These are phyloP conservation scores for Patella pellucida DNA, from an alignment of 2,888 invertebrate species.

Conservation along the genomic window DNA sequence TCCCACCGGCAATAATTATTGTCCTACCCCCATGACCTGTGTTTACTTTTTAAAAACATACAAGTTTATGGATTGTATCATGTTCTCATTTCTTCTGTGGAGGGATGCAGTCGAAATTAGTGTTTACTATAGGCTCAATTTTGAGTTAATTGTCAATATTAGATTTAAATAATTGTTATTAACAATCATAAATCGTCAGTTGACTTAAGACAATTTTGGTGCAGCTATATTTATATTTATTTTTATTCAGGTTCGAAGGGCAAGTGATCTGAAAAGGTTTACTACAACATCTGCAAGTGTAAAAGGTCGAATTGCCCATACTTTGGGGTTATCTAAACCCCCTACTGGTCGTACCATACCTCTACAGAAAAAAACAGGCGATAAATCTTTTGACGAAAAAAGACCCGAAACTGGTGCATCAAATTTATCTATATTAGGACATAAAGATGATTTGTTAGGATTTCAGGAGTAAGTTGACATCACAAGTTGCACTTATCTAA, in stretches of 20 bases:
- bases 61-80: too few species aligned
- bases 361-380: constrained; percentile 48
- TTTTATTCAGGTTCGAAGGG: constrained; percentile 7
- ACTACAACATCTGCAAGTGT: constrained; percentile 38
- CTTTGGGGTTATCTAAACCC: constrained; percentile 58
- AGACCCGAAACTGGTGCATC: constrained; percentile 42
- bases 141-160: too few species aligned
- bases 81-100: too few species aligned
- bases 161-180: too few species aligned
- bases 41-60: too few species aligned
- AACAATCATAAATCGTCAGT: too few species aligned
- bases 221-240: neutral
- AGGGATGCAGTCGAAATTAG: too few species aligned
- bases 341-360: constrained; percentile 61
- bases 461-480: constrained; percentile 46
- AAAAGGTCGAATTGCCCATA: constrained; percentile 58
- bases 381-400: constrained; percentile 38
- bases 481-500: too few species aligned
- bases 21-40: too few species aligned
- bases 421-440: constrained; percentile 59
- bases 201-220: neutral
- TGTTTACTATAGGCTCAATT: too few species aligned
- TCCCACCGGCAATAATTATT: too few species aligned
- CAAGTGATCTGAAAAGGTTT: neutral
- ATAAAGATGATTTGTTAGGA: constrained; percentile 76